Conservation (phyloP, 2,797 vertebrate species). For the Cyprinodon diabolis region DNA sequence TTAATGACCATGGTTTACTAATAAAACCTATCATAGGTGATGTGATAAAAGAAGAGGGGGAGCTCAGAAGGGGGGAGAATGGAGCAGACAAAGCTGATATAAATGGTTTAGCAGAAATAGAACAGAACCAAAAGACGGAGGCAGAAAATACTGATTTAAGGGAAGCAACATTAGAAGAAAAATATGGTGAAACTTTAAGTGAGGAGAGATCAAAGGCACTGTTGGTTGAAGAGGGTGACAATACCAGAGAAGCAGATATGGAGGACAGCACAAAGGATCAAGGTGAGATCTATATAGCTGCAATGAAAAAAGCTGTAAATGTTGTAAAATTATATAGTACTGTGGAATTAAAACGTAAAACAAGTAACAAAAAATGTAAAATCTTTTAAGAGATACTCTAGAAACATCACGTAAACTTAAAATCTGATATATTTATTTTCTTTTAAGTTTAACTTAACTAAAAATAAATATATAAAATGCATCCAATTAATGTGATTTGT, state of each 20-base stretch:
- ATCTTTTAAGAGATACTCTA: not conserved
- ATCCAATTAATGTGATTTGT: not conserved
- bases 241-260: slow-evolving; percentile 38
- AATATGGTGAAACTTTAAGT: slow-evolving; percentile 13
- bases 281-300: slow-evolving; percentile 59
- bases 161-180: slow-evolving; percentile 29
- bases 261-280: slow-evolving; percentile 33
- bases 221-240: slow-evolving; percentile 32
- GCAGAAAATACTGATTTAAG: slow-evolving; percentile 9
- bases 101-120: slow-evolving; percentile 41
- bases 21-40: slow-evolving; percentile 42
- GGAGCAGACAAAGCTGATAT: slow-evolving; percentile 25
- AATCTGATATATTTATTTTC: not conserved
- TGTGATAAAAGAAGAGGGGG: slow-evolving; percentile 30
- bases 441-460: not conserved
- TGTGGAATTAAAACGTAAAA: not conserved
- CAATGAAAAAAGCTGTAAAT: not conserved
- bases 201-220: slow-evolving; percentile 33
- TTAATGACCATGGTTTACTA: slow-evolving; percentile 44
- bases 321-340: not conserved
- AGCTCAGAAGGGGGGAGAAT: slow-evolving; percentile 30
- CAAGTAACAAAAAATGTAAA: slow-evolving; percentile 3
- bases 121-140: slow-evolving; percentile 24
- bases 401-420: not conserved
- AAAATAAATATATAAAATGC: not conserved